Evolutionary conservation across 2,797 vertebrate genomes (phyloP).

Genomic region (Zenarchopterus dispar): DNA sequence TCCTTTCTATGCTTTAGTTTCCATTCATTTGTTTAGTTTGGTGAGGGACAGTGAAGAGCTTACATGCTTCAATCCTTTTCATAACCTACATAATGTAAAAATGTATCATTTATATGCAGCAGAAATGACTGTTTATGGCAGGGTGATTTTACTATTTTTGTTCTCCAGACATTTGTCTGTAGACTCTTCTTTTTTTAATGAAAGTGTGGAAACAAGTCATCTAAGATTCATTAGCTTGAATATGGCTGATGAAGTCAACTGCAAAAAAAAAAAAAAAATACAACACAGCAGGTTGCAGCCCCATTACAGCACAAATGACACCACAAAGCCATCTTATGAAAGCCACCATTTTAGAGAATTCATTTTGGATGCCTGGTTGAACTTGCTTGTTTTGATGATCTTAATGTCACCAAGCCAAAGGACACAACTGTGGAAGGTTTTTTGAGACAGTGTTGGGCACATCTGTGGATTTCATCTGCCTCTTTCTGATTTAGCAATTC

Average conservation of each 20-base stretch:
- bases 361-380: conserved; percentile 65
- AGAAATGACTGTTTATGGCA: conserved; percentile 5
- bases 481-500: conserved; percentile 62
- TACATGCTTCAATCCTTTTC: background rate
- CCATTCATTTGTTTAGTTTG: background rate
- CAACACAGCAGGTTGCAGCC: conserved; percentile 52
- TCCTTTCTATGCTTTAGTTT: conserved; percentile 1
- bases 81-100: background rate
- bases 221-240: conserved; percentile 58
- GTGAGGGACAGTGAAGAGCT: background rate
- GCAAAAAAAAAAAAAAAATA: conserved; percentile 38
- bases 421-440: conserved; percentile 22
- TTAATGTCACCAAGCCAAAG: conserved; percentile 61
- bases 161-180: conserved; percentile 11
- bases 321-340: conserved; percentile 50
- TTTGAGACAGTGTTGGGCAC: conserved; percentile 35
- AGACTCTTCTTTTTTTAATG: conserved; percentile 48
- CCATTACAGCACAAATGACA: conserved; percentile 68
- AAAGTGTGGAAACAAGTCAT: conserved; percentile 48
- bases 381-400: conserved; percentile 56
- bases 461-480: conserved; percentile 33
- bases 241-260: conserved; percentile 49
- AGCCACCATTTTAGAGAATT: conserved; percentile 62
- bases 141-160: conserved; percentile 15
- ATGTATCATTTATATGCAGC: background rate